Evolutionary conservation across 2,113 vertebrate species (phyloP).

Genomic region (Esox niger): DNA sequence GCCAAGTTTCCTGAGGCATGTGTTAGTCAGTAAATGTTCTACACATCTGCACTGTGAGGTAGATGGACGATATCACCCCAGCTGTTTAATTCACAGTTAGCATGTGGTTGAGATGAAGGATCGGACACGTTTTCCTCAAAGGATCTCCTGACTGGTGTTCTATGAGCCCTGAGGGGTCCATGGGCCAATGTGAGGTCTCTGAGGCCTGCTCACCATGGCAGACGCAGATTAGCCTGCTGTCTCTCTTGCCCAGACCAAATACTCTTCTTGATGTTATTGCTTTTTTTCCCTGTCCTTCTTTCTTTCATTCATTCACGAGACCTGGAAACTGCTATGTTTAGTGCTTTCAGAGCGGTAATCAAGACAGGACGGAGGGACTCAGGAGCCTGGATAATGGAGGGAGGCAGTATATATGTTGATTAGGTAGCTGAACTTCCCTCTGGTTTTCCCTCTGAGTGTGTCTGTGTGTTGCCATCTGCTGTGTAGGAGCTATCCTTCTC

Average conservation of each 20-base stretch:
- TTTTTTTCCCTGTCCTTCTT: background rate
- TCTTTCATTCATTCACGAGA: background rate
- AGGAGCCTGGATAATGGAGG: too few relatives aligned
- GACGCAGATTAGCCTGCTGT: background rate
- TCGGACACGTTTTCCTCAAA: background rate
- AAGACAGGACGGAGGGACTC: too few relatives aligned
- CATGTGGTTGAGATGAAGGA: background rate
- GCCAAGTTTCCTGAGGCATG: too few relatives aligned
- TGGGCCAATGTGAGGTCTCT: background rate
- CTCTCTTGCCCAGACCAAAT: background rate
- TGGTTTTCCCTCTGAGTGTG: too few relatives aligned
- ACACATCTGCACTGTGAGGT: too few relatives aligned
- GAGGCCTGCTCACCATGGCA: background rate
- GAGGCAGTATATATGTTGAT: too few relatives aligned
- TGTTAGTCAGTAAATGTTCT: too few relatives aligned
- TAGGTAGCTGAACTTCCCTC: too few relatives aligned
- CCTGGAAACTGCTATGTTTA: too few relatives aligned
- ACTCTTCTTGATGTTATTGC: background rate
- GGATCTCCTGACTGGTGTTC: background rate
- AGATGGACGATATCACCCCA: too few relatives aligned
- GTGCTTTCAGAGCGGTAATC: too few relatives aligned
- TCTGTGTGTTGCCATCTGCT: background rate
- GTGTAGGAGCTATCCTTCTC: background rate
- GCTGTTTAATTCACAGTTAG: background rate
- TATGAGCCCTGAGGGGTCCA: background rate